phyloP scores from a whole-genome alignment of 2,797 vertebrate genomes.

The Taeniopygia guttata region DNA sequence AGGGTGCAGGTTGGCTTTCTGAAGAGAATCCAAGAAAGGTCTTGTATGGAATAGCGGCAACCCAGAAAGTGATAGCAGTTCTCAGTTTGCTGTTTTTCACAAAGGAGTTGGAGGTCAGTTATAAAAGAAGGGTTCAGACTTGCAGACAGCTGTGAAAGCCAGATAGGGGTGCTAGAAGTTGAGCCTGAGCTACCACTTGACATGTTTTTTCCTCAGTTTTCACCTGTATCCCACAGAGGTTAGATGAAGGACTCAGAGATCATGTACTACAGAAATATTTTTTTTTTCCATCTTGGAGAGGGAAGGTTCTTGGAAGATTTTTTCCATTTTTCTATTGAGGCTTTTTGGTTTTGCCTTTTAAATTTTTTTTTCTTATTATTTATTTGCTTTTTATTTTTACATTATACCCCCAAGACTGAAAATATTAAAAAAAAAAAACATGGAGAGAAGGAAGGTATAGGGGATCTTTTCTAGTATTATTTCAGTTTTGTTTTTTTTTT shows the following conservation, averaged over 20 bases:
- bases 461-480: background rate
- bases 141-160: background rate
- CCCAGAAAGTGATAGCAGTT: background rate
- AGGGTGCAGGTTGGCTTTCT: background rate
- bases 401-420: background rate
- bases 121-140: constrained; percentile 19
- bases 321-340: background rate
- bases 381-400: background rate
- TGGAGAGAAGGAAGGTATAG: background rate
- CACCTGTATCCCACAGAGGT: background rate
- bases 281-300: background rate
- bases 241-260: background rate
- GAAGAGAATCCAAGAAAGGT: constrained; percentile 13
- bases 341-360: background rate
- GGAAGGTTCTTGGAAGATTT: background rate
- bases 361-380: background rate
- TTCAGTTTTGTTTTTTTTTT: too few relatives aligned
- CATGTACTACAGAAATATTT: background rate
- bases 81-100: constrained; percentile 19
- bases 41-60: background rate
- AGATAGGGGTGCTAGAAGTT: background rate
- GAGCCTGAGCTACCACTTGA: background rate
- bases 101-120: constrained; percentile 2
- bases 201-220: background rate
- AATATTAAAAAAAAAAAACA: background rate